Conservation (phyloP, 2,888 invertebrate species). For the Coelopa pilipes region DNA sequence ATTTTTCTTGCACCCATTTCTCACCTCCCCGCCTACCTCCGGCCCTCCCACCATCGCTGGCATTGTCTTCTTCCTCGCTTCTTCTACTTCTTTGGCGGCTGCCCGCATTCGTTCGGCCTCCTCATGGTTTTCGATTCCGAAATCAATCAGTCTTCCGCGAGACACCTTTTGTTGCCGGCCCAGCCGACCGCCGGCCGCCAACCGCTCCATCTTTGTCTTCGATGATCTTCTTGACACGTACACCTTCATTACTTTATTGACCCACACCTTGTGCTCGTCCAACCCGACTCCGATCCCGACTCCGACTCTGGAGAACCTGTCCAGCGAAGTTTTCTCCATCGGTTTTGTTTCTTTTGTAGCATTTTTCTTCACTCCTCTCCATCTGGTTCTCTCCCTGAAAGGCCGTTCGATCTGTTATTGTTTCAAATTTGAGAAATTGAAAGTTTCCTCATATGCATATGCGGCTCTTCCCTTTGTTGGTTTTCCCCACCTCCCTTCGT, state of each 20-base stretch:
- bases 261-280: neutral
- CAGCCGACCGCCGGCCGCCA: too few relatives aligned
- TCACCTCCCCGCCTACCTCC: neutral
- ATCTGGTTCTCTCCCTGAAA: too few relatives aligned
- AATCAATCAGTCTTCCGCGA: constrained; percentile 22
- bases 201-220: neutral
- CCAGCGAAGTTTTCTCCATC: neutral
- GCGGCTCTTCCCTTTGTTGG: too few relatives aligned
- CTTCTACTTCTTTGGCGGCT: neutral
- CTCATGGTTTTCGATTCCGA: neutral
- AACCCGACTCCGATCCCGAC: too few relatives aligned
- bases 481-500: too few relatives aligned
- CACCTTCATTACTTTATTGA: neutral
- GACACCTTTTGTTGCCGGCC: constrained; percentile 14
- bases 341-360: neutral
- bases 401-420: too few relatives aligned
- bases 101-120: constrained; percentile 1
- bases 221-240: neutral
- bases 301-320: neutral
- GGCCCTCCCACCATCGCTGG: neutral
- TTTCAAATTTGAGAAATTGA: too few relatives aligned
- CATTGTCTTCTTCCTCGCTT: neutral
- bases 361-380: too few relatives aligned
- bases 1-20: constrained; percentile 5
- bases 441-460: too few relatives aligned